Percentiles rank a stretch among this genome's conserved stretches.
Evolutionary conservation across 2,797 vertebrate genomes (phyloP).

Genomic region (Gymnothorax reevesii): DNA sequence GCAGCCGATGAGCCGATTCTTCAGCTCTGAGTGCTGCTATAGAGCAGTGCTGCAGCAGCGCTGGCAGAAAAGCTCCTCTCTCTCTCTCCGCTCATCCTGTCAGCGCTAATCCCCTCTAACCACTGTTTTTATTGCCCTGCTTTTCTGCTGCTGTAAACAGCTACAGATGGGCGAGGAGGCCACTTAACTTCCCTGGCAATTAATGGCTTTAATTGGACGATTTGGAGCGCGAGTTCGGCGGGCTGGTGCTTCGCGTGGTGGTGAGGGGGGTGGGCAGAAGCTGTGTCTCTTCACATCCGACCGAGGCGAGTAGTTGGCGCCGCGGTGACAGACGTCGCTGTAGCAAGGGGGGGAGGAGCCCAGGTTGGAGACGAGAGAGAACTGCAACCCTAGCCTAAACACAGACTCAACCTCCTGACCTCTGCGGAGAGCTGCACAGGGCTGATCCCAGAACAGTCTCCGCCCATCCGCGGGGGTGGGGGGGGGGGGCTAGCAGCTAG

Average conservation of each 20-base stretch:
- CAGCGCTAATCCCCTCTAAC: constrained; percentile 1
- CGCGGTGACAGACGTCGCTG: neutral
- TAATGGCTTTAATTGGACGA: constrained; percentile 9
- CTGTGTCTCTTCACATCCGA: neutral
- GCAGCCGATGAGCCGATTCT: neutral
- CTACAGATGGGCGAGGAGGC: neutral
- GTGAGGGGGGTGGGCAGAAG: neutral
- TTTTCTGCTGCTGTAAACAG: neutral
- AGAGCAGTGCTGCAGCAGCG: neutral
- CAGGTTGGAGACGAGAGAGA: neutral
- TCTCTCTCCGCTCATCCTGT: neutral
- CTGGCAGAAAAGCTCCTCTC: neutral
- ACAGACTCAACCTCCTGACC: neutral
- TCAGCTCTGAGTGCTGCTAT: neutral
- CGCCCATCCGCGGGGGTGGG: too few relatives aligned
- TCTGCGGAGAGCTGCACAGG: neutral
- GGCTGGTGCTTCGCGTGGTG: neutral
- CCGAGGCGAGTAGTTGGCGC: neutral
- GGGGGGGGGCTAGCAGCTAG: too few relatives aligned
- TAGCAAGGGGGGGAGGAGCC: neutral
- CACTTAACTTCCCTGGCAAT: neutral
- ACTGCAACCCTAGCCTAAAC: neutral
- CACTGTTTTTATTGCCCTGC: neutral
- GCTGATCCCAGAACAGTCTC: neutral
- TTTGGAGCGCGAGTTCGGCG: neutral